Conservation (phyloP, 2,888 invertebrate species). For the Cataglyphis rosenhaueri region DNA sequence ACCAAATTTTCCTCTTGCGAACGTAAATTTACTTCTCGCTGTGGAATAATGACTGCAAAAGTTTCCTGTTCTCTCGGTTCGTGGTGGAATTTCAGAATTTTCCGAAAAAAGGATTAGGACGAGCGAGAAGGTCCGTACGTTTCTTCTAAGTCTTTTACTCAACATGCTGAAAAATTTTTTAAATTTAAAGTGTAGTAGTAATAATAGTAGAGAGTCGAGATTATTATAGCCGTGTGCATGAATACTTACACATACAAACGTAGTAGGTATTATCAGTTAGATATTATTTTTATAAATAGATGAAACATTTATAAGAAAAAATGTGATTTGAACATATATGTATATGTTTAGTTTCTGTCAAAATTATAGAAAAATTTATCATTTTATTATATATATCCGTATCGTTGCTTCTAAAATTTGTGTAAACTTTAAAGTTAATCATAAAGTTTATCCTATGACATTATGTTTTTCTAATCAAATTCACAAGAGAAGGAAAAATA, state of each 20-base stretch:
- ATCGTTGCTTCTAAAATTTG: background rate
- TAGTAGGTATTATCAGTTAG: background rate
- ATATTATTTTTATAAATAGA: slow-evolving; percentile 5
- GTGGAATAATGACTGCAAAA: slow-evolving; percentile 50
- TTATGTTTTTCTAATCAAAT: background rate
- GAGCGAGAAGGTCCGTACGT: slow-evolving; percentile 22
- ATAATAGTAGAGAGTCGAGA: background rate
- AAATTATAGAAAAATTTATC: no score
- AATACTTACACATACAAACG: background rate
- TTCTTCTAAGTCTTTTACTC: slow-evolving; percentile 40
- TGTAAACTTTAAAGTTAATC: background rate
- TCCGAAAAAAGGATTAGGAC: slow-evolving; percentile 41
- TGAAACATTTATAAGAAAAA: background rate
- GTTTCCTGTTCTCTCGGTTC: slow-evolving; percentile 44
- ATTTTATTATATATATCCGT: background rate
- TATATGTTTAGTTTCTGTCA: no score
- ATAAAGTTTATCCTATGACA: background rate
- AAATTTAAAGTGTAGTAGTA: background rate
- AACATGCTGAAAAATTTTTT: background rate
- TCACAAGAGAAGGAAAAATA: background rate
- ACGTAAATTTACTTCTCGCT: slow-evolving; percentile 50
- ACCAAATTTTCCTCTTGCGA: slow-evolving; percentile 48
- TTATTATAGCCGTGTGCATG: background rate
- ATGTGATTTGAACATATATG: background rate
- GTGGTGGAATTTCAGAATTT: slow-evolving; percentile 46